Evolutionary conservation across 2,797 vertebrate genomes (phyloP).

Genomic region (Yasuhikotakia modesta): DNA sequence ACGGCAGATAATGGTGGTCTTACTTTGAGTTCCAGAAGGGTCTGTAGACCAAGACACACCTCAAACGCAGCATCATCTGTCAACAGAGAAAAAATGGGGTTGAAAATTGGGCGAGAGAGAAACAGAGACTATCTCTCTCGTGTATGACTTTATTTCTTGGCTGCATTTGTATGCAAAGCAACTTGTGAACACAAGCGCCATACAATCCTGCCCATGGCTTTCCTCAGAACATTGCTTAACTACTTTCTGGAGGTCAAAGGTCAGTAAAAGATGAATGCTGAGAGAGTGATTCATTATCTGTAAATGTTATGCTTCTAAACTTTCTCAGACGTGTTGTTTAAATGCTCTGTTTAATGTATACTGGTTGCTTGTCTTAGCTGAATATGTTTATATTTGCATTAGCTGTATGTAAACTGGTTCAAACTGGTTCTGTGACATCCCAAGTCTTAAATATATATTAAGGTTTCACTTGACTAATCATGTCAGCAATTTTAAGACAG

Average conservation of each 20-base stretch:
- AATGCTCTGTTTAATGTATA: neutral
- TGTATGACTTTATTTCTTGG: neutral
- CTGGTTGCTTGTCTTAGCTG: neutral
- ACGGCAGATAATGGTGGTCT: constrained; percentile 55
- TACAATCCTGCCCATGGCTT: neutral
- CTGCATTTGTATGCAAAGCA: constrained; percentile 16
- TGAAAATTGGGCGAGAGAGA: constrained; percentile 39
- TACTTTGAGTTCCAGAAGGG: constrained; percentile 89
- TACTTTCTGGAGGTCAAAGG: constrained; percentile 15
- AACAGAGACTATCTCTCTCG: constrained; percentile 11
- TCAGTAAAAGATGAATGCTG: constrained; percentile 18
- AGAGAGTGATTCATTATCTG: neutral
- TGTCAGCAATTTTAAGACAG: neutral
- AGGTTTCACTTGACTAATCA: neutral
- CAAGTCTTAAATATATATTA: neutral
- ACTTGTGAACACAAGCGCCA: no score
- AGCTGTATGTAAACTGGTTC: constrained; percentile 5
- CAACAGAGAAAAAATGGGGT: constrained; percentile 45
- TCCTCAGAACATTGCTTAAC: neutral
- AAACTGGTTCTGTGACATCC: constrained; percentile 6
- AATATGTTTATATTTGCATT: neutral
- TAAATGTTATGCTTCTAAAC: neutral
- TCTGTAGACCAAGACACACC: constrained; percentile 88
- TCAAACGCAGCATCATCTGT: constrained; percentile 86
- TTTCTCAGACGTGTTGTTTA: neutral